These are phyloP conservation scores for Micromesistius poutassou DNA, from an alignment of 2,797 vertebrate species.

Conservation along the genomic window DNA sequence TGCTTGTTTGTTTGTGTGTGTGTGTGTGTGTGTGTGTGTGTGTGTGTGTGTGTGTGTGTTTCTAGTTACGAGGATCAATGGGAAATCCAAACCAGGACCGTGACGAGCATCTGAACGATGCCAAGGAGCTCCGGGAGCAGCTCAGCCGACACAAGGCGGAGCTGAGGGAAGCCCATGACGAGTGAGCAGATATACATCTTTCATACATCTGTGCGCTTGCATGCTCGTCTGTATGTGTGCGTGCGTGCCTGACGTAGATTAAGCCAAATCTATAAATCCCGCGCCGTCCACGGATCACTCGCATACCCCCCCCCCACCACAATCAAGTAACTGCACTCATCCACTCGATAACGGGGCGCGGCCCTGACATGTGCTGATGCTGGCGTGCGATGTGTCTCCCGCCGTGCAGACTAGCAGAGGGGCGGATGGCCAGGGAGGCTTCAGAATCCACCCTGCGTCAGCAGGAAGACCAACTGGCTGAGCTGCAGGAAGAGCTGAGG, in stretches of 20 bases:
- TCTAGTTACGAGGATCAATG: conserved; percentile 42
- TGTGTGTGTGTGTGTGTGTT: background rate
- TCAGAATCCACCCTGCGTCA: conserved; percentile 69
- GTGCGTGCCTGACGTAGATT: background rate
- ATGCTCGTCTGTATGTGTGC: background rate
- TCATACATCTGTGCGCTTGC: background rate
- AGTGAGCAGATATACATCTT: conserved; percentile 76
- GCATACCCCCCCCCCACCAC: background rate
- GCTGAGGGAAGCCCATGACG: conserved; percentile 73
- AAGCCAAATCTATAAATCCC: background rate
- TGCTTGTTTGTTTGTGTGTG: conserved; percentile 15
- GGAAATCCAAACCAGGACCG: conserved; percentile 59
- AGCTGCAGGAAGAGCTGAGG: conserved; percentile 79
- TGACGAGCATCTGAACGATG: conserved; percentile 66
- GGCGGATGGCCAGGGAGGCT: conserved; percentile 73
- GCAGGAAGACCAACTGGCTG: conserved; percentile 79
- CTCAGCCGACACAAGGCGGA: conserved; percentile 76
- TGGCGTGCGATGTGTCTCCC: conserved; percentile 13
- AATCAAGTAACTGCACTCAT: background rate
- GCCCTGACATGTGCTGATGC: background rate
- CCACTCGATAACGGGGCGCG: background rate
- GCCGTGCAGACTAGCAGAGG: conserved; percentile 70
- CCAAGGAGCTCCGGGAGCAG: conserved; percentile 65
- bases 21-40: background rate
- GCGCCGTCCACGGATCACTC: background rate